Evolutionary conservation across 2,797 vertebrate species (phyloP).

Genomic region (Rhinoraja longicauda): DNA sequence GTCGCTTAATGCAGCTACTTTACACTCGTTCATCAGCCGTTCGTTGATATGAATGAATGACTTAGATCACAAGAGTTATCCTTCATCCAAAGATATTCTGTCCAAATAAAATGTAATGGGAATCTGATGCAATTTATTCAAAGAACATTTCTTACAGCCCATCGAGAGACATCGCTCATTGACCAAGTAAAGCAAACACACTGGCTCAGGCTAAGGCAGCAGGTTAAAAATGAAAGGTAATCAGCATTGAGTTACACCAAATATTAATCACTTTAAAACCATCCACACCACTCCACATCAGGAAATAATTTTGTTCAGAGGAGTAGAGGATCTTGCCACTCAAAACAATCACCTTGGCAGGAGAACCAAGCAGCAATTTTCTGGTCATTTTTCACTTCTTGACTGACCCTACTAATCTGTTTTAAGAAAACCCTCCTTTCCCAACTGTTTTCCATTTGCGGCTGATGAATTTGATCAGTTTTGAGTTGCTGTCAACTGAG

Average conservation of each 20-base stretch:
- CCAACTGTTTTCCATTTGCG: slow-evolving; percentile 14
- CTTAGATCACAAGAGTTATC: not conserved
- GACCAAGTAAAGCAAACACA: slow-evolving; percentile 4
- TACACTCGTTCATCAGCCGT: not conserved
- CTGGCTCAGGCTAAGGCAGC: not conserved
- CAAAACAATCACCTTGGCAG: slow-evolving; percentile 31
- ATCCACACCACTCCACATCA: slow-evolving; percentile 10
- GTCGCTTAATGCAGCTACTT: not conserved
- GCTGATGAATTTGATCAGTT: not conserved
- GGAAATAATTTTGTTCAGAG: slow-evolving; percentile 32
- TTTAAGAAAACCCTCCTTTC: not conserved
- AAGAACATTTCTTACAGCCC: not conserved
- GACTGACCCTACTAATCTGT: not conserved
- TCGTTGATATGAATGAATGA: not conserved
- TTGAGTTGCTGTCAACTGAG: not conserved
- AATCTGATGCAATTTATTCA: slow-evolving; percentile 12
- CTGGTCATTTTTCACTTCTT: slow-evolving; percentile 30
- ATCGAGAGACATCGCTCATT: not conserved
- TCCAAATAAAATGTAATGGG: not conserved
- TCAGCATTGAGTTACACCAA: slow-evolving; percentile 6
- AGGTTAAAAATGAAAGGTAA: not conserved
- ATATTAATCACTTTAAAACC: slow-evolving; percentile 23
- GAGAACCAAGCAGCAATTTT: not conserved
- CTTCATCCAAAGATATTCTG: not conserved
- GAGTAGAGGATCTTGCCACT: not conserved